These are phyloP conservation scores for Chaetodon auriga DNA, from an alignment of 2,113 vertebrate species.

Conservation along the genomic window DNA sequence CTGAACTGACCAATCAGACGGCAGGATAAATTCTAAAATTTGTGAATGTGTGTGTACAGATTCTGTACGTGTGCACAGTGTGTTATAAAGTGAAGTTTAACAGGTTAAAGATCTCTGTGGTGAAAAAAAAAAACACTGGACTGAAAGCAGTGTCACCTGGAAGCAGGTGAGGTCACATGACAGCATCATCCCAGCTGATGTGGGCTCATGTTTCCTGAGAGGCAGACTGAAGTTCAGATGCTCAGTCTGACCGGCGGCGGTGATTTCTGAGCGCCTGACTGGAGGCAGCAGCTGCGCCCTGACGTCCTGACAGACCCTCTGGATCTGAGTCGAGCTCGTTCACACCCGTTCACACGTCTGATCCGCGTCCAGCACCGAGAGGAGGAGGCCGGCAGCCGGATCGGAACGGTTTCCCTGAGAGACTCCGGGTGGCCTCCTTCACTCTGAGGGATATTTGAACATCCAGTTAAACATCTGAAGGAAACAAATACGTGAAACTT, in stretches of 20 bases:
- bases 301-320: neutral
- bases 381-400: neutral
- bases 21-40: too few species aligned
- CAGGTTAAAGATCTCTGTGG: too few species aligned
- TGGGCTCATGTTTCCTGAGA: neutral
- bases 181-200: neutral
- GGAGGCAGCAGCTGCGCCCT: constrained; percentile 26
- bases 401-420: neutral
- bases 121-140: neutral
- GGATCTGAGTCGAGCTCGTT: neutral
- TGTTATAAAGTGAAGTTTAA: neutral
- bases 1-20: neutral
- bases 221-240: constrained; percentile 5
- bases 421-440: neutral
- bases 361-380: neutral
- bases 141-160: neutral
- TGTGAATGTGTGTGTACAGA: too few species aligned
- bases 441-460: constrained; percentile 3
- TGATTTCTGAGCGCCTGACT: constrained; percentile 11
- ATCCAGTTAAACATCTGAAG: neutral
- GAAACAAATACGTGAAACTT: neutral
- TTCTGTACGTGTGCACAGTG: too few species aligned
- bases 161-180: neutral
- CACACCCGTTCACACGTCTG: neutral
- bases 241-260: neutral